These are phyloP conservation scores for Coracias cyanogaster DNA, from an alignment of 2,797 vertebrate genomes.

Conservation along the genomic window DNA sequence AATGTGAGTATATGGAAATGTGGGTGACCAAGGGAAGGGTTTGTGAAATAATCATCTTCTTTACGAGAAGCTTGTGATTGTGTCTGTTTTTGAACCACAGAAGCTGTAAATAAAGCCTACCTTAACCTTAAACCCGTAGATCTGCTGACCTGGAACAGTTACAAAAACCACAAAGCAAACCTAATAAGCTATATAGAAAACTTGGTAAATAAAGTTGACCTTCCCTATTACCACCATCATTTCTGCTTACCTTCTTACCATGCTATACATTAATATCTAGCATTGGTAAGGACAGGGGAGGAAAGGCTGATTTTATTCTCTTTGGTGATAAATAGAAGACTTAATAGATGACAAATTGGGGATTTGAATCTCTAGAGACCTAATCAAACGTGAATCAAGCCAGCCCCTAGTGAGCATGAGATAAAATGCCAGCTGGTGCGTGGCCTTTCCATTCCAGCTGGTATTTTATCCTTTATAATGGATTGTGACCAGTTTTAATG, in stretches of 20 bases:
- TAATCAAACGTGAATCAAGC: conserved; percentile 43
- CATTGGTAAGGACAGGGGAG: neutral
- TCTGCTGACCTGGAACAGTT: neutral
- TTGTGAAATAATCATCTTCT: neutral
- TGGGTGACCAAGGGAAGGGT: neutral
- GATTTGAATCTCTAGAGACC: conserved; percentile 35
- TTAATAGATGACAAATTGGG: conserved; percentile 47
- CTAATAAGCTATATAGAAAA: neutral
- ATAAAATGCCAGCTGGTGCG: neutral
- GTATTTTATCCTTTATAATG: neutral
- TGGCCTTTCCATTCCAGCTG: neutral
- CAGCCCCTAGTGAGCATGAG: neutral
- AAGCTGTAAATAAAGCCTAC: neutral
- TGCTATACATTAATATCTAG: neutral
- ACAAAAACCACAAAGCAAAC: neutral
- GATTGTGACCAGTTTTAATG: neutral
- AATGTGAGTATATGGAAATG: fast-evolving
- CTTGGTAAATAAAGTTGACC: neutral
- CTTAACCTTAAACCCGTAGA: neutral
- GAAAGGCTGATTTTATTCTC: conserved; percentile 17
- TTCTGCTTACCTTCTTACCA: neutral
- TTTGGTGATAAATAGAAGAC: conserved; percentile 20
- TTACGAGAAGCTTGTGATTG: neutral
- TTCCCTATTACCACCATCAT: neutral
- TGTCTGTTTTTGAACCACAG: neutral